These are phyloP conservation scores for Heliconius charithonia DNA, from an alignment of 2,888 invertebrate species.

Conservation along the genomic window DNA sequence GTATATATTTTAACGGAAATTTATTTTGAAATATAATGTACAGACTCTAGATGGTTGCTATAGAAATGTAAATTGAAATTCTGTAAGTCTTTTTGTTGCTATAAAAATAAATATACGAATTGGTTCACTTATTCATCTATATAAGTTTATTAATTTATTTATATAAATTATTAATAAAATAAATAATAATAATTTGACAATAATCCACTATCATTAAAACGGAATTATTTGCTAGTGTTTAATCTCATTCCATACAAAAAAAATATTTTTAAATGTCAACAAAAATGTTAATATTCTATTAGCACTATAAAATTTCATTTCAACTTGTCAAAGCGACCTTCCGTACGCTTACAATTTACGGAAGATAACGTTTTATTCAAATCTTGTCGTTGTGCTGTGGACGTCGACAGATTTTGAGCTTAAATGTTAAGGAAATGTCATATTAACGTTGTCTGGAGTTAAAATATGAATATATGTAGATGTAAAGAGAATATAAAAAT, in stretches of 20 bases:
- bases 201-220: not conserved
- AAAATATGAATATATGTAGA: not conserved
- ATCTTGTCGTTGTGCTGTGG: constrained; percentile 51
- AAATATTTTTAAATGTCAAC: not conserved
- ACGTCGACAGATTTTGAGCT: constrained; percentile 52
- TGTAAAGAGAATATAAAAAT: not conserved
- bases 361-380: constrained; percentile 55
- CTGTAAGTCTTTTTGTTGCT: not conserved
- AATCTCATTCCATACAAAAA: not conserved
- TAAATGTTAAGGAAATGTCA: constrained; percentile 48
- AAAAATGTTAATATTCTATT: not conserved
- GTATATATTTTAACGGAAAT: not conserved
- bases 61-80: not conserved
- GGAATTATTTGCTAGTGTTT: not conserved
- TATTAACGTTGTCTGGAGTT: constrained; percentile 16
- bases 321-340: constrained; percentile 38
- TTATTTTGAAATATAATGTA: not conserved
- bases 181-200: no score
- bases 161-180: no score
- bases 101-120: not conserved
- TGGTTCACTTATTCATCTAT: no score
- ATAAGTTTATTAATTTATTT: no score
- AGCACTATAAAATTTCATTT: constrained; percentile 35
- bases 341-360: constrained; percentile 45
- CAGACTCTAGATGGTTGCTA: not conserved